Percentiles rank a stretch among this genome's conserved stretches.
These are phyloP conservation scores for Periphyllus acericola DNA, from an alignment of 2,888 invertebrate species.

Conservation along the genomic window DNA sequence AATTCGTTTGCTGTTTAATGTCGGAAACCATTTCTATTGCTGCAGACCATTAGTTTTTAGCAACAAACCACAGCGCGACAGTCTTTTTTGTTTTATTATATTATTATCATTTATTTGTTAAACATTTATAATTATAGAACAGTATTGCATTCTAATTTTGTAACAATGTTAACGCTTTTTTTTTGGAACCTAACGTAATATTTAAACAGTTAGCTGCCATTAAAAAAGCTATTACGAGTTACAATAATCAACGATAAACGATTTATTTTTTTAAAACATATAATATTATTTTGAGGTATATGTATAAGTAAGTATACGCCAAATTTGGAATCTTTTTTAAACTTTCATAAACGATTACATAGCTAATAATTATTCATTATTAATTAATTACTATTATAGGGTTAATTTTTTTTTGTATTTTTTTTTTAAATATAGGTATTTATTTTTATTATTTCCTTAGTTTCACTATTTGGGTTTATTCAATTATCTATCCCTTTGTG, in stretches of 20 bases:
- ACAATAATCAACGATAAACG: not conserved
- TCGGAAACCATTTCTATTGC: not conserved
- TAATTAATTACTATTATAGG: not conserved
- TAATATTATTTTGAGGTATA: not conserved
- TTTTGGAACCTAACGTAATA: conserved; percentile 40
- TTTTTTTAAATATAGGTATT: no score
- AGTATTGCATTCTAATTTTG: not conserved
- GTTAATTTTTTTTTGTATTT: not conserved
- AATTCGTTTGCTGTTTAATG: not conserved
- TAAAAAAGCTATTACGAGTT: conserved; percentile 45
- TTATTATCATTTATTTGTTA: not conserved
- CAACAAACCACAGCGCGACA: not conserved
- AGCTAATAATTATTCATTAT: not conserved
- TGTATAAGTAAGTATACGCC: not conserved
- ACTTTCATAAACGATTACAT: not conserved
- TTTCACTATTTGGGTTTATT: no score
- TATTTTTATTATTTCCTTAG: no score
- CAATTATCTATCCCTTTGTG: no score
- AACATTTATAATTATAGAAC: not conserved
- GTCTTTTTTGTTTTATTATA: not conserved
- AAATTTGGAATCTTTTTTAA: not conserved
- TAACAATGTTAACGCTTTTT: conserved; percentile 53
- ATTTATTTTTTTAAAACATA: not conserved
- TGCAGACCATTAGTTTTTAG: not conserved
- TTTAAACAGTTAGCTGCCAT: conserved; percentile 52